Evolutionary conservation across 2,113 vertebrate species (phyloP), one percentile per base, ranked within the genome.

Genomic region (Donacobius atricapilla): DNA sequence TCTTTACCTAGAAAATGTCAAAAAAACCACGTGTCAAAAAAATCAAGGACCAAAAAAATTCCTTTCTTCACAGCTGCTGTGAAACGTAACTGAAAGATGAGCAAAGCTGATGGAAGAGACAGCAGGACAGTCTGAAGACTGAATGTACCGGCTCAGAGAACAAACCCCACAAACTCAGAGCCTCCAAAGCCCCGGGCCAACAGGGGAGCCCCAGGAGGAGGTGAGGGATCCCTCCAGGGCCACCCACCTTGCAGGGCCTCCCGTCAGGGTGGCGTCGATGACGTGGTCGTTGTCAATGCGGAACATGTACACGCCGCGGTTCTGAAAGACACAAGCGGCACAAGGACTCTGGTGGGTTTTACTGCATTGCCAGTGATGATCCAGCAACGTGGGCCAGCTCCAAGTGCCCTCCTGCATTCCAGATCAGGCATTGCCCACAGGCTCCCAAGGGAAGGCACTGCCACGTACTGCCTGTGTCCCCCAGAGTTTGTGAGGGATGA

Each of bases 291-390:
- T 99, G 95, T 99, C 99, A 25, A 99, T 99, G 89, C 99, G 99
- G 97, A 99, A 99, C 99, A 99, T 99, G 98, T 99, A 99, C 70
- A 99, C 99, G 0, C 99, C 99, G 0, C 99, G 99, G 87, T 99
- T 99, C 99, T 99, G 96, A 1, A 96, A 97, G 45, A 86, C 65
- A 95, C 24, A 35, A 70, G 12, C 1, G 72, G 27, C 27, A 20
- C 23, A 20, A 51, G 39, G 39, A 6, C 27, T 25, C 48, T 27
- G 50, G 56, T 14, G 2, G 84, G 4, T 47, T 53, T n/a, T 10
- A n/a, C 8, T 3, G 5, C 16, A 22, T 0, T 18, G 48, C 13
- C 10, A 9, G 2, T 0, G 14, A 28, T 15, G 17, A 15, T 23
- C 54, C 25, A 24, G 24, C 35, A 12, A 2, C 1, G 0, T 0